Conservation (phyloP, 2,797 vertebrate species). For the Chromis chromis region DNA sequence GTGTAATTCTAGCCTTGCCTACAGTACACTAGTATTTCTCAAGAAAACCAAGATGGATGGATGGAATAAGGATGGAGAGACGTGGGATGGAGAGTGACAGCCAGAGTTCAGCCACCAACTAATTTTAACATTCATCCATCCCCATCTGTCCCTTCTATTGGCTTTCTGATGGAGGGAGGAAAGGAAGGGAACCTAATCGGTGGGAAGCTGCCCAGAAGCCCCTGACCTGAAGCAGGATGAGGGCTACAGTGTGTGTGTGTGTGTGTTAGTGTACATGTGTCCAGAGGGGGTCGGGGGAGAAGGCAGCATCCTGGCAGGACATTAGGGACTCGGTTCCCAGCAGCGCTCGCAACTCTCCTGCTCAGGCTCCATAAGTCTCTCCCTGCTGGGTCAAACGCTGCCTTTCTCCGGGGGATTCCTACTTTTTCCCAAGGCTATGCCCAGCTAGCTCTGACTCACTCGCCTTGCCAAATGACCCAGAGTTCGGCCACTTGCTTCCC, state of each 20-base stretch:
- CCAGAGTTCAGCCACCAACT: constrained; percentile 89
- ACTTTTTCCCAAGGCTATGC: constrained; percentile 84
- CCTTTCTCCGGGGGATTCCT: constrained; percentile 76
- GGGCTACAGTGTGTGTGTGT: constrained; percentile 73
- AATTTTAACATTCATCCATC: constrained; percentile 89
- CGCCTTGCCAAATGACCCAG: constrained; percentile 76
- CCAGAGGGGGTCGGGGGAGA: constrained; percentile 86
- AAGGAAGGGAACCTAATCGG: constrained; percentile 85
- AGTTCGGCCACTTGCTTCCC: constrained; percentile 77
- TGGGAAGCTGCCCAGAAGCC: constrained; percentile 95
- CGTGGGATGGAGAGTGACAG: constrained; percentile 65
- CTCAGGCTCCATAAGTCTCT: constrained; percentile 64
- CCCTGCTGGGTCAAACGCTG: constrained; percentile 71
- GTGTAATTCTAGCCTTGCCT: constrained; percentile 80
- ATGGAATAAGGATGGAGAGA: constrained; percentile 38
- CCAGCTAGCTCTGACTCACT: constrained; percentile 67
- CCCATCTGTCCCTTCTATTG: constrained; percentile 37
- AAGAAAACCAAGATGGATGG: constrained; percentile 77
- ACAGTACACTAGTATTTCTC: constrained; percentile 77
- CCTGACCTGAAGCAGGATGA: constrained; percentile 95
- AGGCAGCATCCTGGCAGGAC: constrained; percentile 91
- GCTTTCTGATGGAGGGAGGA: constrained; percentile 46
- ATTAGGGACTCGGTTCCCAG: constrained; percentile 92
- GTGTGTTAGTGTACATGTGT: constrained; percentile 55
- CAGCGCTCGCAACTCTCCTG: constrained; percentile 74